Evolutionary conservation across 2,888 invertebrate species (phyloP), one percentile per base, ranked within the genome.

Genomic region (Phalangium opilio): DNA sequence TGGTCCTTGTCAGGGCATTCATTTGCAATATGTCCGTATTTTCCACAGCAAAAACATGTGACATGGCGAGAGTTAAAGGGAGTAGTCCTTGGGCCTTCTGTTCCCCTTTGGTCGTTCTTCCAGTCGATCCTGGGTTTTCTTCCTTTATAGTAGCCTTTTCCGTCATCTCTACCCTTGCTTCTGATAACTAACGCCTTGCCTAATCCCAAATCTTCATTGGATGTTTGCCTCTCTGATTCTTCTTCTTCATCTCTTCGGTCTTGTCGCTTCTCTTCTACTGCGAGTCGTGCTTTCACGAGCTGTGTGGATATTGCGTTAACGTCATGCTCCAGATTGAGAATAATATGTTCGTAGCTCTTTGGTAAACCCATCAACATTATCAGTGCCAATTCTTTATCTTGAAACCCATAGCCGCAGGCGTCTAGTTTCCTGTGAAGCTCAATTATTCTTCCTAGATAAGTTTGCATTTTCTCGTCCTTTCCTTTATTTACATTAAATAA

Each of bases 401-500:
- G 27, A 27, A 27, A 27, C 4, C 27, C 27, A 8, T 27, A 27
- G 8, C 27, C 27, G 27, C 27, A 27, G 8, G 27, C 27, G 27
- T 27, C 27, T 27, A 27, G 8, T 27, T 27, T 27, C 27, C 27
- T 27, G 8, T 27, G 27, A 7, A 38, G 27, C 5, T 27, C 27
- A 4, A 27, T 27, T 27, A 27, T 27, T 8, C 43, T 19, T 12
- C 33, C 47, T 10, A 43, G 17, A 17, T 47, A 47, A 19, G 21
- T 8, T 2, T 35, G 5, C 17, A 47, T n/a, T 14, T 32, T 14
- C 17, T 47, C 47, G 36, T 17, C 18, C 3, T 21, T 36, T 38
- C 43, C 43, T 39, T 43, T 38, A 5, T 2, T 32, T 8, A 38
- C n/a, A 27, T 47, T 47, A 19, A 47, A 47, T 32, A 47, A 32